Evolutionary conservation across 2,888 invertebrate genomes (phyloP), one percentile per base, ranked within the genome.

Genomic region (Nomada goodeniana): DNA sequence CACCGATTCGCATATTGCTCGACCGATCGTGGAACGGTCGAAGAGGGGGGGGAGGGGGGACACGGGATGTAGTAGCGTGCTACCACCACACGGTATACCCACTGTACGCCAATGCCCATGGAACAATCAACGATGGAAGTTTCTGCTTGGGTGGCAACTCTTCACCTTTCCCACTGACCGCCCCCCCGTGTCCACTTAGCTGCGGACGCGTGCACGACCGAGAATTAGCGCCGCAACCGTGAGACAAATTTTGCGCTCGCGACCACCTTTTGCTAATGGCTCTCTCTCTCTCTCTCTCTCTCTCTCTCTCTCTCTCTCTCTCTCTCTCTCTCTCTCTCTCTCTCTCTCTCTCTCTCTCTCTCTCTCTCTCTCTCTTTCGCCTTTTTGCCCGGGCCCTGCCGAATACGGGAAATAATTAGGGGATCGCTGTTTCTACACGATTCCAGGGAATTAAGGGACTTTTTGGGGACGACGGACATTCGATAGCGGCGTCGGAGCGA

Each of bases 71-170:
- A 72, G 79, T 73, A 75, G 76, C 80, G 78, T 77, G 82, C 64
- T 65, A 61, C 64, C 47, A 42, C 71, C 67, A 44, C 67, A 44
- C 29, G 20, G 73, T 67, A 76, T 53, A 71, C 65, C 76, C 68
- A 75, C 71, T 47, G 60, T 74, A 52, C 60, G 20, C 50, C 29
- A n/a, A 47, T 84, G 83, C 82, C 86, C 83, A 71, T 72, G 52
- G 88, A 88, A 90, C 90, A 91, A 91, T 90, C 91, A 89, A 77
- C 88, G 83, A 85, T 88, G 88, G 89, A 90, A 88, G 85, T 84
- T 78, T 84, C 91, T 83, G 89, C 91, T 86, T 91, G 90, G 90
- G 91, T 90, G 90, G 91, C 85, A 86, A 83, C 81, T 76, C 86
- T 80, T 83, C 84, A 79, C 75, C 83, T 81, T 75, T 72, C 64